phyloP scores from a whole-genome alignment of 2,888 invertebrate genomes.

The Lepetodrilus schrolli region DNA sequence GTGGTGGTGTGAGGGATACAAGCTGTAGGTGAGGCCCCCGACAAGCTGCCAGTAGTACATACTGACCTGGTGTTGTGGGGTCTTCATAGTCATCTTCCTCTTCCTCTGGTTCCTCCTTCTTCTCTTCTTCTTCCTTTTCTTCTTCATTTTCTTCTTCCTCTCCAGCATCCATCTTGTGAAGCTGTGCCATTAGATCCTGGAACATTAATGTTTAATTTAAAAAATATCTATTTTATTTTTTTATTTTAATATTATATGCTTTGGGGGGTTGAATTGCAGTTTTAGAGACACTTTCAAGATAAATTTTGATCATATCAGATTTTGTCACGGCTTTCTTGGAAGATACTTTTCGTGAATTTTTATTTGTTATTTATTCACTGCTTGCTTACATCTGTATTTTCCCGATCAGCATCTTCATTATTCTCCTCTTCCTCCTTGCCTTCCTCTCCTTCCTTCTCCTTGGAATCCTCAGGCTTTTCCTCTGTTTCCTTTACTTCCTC shows the following conservation, averaged over 20 bases:
- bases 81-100: constrained; percentile 66
- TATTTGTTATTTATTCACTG: too few species aligned
- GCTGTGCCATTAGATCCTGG: constrained; percentile 59
- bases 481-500: constrained; percentile 47
- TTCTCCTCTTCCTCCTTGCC: constrained; percentile 47
- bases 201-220: too few species aligned
- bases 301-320: too few species aligned
- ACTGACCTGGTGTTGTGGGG: constrained; percentile 67
- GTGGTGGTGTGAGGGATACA: too few species aligned
- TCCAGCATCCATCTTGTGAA: constrained; percentile 51
- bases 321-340: too few species aligned
- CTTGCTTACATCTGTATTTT: constrained; percentile 51
- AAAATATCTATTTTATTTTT: too few species aligned
- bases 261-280: neutral
- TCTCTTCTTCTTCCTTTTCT: constrained; percentile 54
- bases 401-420: constrained; percentile 41
- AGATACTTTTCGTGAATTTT: too few species aligned
- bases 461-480: constrained; percentile 47
- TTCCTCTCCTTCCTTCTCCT: constrained; percentile 48
- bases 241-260: neutral
- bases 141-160: constrained; percentile 57
- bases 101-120: constrained; percentile 59
- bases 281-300: too few species aligned
- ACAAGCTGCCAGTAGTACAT: too few species aligned
- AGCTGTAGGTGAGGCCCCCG: too few species aligned